A percentile compares a stretch with the other conserved stretches of the same genome.
Conservation (phyloP, 2,113 vertebrate genomes). For the Megaceryle torquata region DNA sequence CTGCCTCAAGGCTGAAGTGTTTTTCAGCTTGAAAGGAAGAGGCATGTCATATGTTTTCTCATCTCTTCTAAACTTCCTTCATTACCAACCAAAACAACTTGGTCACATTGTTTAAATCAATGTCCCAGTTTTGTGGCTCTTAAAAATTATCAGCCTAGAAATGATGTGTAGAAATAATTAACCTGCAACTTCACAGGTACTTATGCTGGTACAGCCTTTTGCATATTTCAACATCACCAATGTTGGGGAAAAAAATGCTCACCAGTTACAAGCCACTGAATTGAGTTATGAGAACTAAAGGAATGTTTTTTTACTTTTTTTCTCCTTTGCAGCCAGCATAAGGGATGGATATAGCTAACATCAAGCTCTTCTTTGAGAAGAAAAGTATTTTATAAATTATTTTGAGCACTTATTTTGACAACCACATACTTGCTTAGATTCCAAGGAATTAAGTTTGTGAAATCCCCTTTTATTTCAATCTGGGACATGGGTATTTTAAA, state of each 20-base stretch:
- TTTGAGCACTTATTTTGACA: not conserved
- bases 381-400: not conserved
- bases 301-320: not conserved
- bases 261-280: not conserved
- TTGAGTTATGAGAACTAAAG: not conserved
- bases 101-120: not conserved
- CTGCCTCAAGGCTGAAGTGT: not conserved
- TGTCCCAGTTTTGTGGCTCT: not conserved
- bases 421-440: not conserved
- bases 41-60: not conserved
- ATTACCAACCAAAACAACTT: not conserved
- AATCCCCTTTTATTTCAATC: not conserved
- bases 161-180: not conserved
- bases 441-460: not conserved
- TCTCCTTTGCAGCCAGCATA: not conserved
- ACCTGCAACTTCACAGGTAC: not conserved
- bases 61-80: not conserved
- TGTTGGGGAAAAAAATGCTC: not conserved
- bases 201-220: not conserved
- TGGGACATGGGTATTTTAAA: not conserved
- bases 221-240: not conserved
- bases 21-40: not conserved
- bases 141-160: not conserved
- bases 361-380: not conserved
- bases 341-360: not conserved